These are phyloP conservation scores for Leuciscus waleckii DNA, from an alignment of 2,797 vertebrate species.

Conservation along the genomic window DNA sequence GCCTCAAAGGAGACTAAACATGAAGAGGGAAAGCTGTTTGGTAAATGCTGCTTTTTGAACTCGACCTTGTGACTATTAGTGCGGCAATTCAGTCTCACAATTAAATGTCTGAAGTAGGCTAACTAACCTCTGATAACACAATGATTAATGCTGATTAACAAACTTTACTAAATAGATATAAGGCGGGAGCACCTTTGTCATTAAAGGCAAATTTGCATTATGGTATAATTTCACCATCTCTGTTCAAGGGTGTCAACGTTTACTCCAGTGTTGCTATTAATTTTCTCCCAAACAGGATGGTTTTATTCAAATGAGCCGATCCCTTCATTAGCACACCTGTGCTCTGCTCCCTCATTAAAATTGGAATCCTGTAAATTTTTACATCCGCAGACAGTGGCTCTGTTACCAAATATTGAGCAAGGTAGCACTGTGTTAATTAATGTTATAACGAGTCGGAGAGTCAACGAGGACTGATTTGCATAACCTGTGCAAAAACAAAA, in stretches of 20 bases:
- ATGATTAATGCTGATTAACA: conserved; percentile 57
- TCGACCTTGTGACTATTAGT: neutral
- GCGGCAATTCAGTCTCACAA: conserved; percentile 27
- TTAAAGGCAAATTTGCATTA: conserved; percentile 57
- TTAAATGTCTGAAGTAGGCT: conserved; percentile 30
- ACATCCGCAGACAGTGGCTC: conserved; percentile 77
- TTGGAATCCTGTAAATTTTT: conserved; percentile 79
- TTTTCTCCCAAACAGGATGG: conserved; percentile 66
- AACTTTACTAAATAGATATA: conserved; percentile 53
- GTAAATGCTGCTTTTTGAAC: conserved; percentile 10
- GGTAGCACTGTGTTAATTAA: conserved; percentile 85
- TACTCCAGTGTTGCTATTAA: conserved; percentile 68
- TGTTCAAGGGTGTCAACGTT: conserved; percentile 60
- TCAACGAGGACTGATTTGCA: conserved; percentile 72
- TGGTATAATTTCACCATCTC: conserved; percentile 60
- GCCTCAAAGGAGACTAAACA: conserved; percentile 38
- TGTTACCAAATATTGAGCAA: conserved; percentile 83
- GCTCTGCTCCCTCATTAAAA: conserved; percentile 79
- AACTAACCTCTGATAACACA: conserved; percentile 34
- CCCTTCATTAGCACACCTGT: conserved; percentile 81
- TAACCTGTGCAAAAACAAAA: conserved; percentile 70
- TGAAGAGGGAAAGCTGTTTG: conserved; percentile 4
- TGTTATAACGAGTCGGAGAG: conserved; percentile 71
- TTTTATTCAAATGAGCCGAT: conserved; percentile 76
- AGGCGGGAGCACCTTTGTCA: conserved; percentile 41